Evolutionary conservation across 2,888 invertebrate genomes (phyloP), one percentile per base, ranked within the genome.

Genomic region (Silvanus unidentatus): DNA sequence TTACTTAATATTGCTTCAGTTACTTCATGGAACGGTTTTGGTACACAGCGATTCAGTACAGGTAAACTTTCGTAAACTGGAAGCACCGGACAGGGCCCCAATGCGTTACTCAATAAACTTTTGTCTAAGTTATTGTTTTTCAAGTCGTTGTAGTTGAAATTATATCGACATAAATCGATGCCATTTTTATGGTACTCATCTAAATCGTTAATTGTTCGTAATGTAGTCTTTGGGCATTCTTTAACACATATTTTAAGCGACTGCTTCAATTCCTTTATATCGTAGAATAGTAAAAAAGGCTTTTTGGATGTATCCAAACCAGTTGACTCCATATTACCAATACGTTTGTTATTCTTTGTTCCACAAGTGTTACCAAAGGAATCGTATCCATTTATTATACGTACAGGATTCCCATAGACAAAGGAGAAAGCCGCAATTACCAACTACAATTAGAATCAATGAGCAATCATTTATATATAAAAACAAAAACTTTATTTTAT

Each of bases 311-410:
- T 90, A 65, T 88, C 86, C 59, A 84, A 77, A 9, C 94, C 95
- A 14, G 93, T 88, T 39, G 87, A 69, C 2, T 85, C 81, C 62
- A 86, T 78, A 53, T 83, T 80, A 6, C 81, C 81, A 49, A 88
- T 80, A 54, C 80, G 81, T 55, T 82, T 83, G 70, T 94, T 95
- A 53, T 74, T 75, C 59, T 82, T 81, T 15, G 87, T 83, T 11
- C 95, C 95, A 70, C 96, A 97, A 27, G 92, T 92, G 68, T 96
- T 95, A 6, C 94, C 94, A 75, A 91, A 95, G 44, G 91, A 92
- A 69, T 95, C 94, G 70, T 88, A 92, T 12, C 94, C 94, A 76
- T 92, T 90, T 49, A 92, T 84, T 34, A 94, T 78, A 52, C 92
- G 78, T 60, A 84, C 71, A 1, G 93, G 92, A 72, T 89, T 88